Conservation (phyloP, 2,113 vertebrate genomes). For the Cochlearius cochlearius region DNA sequence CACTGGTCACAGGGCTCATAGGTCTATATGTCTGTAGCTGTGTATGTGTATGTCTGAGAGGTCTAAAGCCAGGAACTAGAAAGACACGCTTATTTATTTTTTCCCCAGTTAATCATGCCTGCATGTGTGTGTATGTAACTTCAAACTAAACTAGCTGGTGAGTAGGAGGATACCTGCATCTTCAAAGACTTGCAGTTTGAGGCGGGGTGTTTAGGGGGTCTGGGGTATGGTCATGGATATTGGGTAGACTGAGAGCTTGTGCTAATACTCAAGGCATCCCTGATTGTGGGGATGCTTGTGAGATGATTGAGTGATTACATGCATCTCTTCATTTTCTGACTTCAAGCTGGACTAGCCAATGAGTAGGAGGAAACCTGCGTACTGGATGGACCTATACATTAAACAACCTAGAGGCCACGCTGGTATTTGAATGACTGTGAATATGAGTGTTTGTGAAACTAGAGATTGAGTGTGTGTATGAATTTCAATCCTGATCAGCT, state of each 20-base stretch:
- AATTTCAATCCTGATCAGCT: background rate
- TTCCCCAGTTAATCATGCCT: background rate
- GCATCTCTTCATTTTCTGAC: background rate
- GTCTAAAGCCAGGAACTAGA: background rate
- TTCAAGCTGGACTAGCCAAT: background rate
- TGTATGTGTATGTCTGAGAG: background rate
- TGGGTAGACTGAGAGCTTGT: background rate
- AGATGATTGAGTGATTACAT: background rate
- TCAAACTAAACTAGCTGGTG: background rate
- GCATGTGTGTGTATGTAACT: background rate
- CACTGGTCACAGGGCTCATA: background rate
- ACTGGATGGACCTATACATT: background rate
- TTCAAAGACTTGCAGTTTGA: background rate
- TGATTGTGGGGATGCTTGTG: background rate
- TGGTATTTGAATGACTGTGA: background rate
- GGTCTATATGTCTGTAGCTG: background rate
- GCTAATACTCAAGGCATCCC: background rate
- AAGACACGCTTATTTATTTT: background rate
- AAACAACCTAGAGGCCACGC: background rate
- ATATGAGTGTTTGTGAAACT: background rate
- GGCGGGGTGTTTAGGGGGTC: rapidly evolving
- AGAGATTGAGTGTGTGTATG: rapidly evolving
- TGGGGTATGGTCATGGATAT: background rate
- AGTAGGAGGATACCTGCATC: background rate
- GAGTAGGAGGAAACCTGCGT: background rate